phyloP scores from a whole-genome alignment of 2,888 invertebrate genomes.

The Dryocosmus kuriphilus region DNA sequence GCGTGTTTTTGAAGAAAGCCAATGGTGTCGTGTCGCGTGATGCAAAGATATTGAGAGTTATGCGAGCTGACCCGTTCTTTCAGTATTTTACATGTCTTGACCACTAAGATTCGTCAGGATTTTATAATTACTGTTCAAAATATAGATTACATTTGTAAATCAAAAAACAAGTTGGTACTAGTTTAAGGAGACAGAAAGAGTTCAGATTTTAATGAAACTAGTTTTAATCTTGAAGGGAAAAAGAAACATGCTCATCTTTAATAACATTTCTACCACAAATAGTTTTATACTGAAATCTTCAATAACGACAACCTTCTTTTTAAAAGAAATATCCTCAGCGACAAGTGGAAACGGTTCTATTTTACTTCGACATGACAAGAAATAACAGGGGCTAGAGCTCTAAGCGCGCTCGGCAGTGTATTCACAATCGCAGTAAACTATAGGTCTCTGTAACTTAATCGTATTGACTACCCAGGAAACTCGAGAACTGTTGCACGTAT shows the following conservation, averaged over 20 bases:
- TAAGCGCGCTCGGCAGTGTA: slow-evolving; percentile 77
- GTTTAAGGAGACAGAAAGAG: background rate
- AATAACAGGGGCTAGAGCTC: slow-evolving; percentile 70
- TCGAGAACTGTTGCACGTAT: slow-evolving; percentile 45
- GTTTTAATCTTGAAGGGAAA: background rate
- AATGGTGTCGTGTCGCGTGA: slow-evolving; percentile 58
- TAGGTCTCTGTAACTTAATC: slow-evolving; percentile 70
- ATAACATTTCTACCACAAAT: background rate
- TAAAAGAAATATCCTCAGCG: background rate
- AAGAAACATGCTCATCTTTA: background rate
- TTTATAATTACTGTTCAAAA: background rate
- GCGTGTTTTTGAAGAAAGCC: slow-evolving; percentile 54
- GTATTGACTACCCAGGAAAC: slow-evolving; percentile 64
- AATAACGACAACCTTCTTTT: background rate
- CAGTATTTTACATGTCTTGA: background rate
- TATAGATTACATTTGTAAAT: background rate
- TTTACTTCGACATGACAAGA: slow-evolving; percentile 41
- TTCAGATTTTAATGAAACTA: background rate
- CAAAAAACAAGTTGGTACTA: background rate
- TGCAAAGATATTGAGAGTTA: slow-evolving; percentile 59
- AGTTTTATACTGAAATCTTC: background rate
- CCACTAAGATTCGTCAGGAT: slow-evolving; percentile 14
- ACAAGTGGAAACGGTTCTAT: slow-evolving; percentile 47
- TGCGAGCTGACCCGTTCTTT: slow-evolving; percentile 44
- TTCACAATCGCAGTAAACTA: slow-evolving; percentile 75